phyloP scores from a whole-genome alignment of 2,888 invertebrate genomes.

The Trichopria drosophilae region DNA sequence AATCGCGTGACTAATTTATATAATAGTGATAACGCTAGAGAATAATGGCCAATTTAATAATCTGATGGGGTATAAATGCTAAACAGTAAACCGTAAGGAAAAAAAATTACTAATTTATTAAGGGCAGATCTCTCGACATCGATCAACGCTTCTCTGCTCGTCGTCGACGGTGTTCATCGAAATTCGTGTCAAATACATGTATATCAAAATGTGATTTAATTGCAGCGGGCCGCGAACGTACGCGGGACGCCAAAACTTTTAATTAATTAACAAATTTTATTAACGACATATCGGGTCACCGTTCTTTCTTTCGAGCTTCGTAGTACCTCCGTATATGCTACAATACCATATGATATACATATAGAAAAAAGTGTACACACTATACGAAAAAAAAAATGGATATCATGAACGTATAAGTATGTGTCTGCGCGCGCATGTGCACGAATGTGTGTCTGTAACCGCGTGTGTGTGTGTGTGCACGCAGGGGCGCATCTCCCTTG shows the following conservation, averaged over 20 bases:
- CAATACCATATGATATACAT: slow-evolving; percentile 16
- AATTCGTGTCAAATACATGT: slow-evolving; percentile 37
- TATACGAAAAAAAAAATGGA: slow-evolving; percentile 22
- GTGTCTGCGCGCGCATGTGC: background rate
- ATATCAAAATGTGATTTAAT: slow-evolving; percentile 36
- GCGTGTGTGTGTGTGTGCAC: too few species aligned
- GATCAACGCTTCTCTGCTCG: slow-evolving; percentile 32
- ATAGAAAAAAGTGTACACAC: slow-evolving; percentile 7
- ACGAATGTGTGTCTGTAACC: background rate
- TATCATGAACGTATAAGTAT: slow-evolving; percentile 16
- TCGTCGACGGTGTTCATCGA: slow-evolving; percentile 36
- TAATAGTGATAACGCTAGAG: background rate
- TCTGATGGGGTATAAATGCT: background rate
- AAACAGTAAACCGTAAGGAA: slow-evolving; percentile 8
- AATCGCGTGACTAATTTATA: slow-evolving; percentile 22
- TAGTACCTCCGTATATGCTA: slow-evolving; percentile 32
- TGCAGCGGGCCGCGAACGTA: slow-evolving; percentile 25
- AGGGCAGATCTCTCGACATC: slow-evolving; percentile 31
- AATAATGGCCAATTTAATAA: background rate
- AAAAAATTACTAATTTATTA: slow-evolving; percentile 15
- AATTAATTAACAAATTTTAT: slow-evolving; percentile 28
- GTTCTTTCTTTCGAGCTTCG: slow-evolving; percentile 37
- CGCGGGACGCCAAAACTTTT: slow-evolving; percentile 31
- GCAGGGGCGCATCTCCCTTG: too few species aligned
- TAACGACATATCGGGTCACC: slow-evolving; percentile 17